phyloP scores from a whole-genome alignment of 1,140 invertebrate genomes.

The Drosophila sechellia region DNA sequence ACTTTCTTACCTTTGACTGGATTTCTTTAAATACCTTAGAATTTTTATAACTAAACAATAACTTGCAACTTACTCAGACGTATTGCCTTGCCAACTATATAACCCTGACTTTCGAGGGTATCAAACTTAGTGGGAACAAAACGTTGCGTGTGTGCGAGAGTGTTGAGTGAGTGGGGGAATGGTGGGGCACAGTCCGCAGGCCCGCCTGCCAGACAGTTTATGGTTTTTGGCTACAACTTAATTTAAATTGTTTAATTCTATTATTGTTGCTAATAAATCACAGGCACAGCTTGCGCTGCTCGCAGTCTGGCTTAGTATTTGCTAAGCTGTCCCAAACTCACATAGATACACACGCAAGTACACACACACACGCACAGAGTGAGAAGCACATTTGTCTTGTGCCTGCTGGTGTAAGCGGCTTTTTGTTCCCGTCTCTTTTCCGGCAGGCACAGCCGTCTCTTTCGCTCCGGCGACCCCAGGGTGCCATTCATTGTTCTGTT shows the following conservation, averaged over 20 bases:
- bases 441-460: not conserved
- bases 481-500: constrained; percentile 41
- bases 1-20: not conserved
- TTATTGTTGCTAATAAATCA: constrained; percentile 85
- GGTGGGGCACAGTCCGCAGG: not conserved
- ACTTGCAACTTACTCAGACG: not conserved
- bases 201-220: constrained; percentile 71
- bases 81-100: no score
- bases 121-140: constrained; percentile 25
- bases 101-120: not conserved
- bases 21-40: not conserved
- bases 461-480: constrained; percentile 26
- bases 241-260: constrained; percentile 85
- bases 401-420: constrained; percentile 67
- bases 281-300: constrained; percentile 76
- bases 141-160: constrained; percentile 24
- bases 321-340: constrained; percentile 58
- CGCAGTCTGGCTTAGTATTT: constrained; percentile 76
- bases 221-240: constrained; percentile 84
- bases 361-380: constrained; percentile 4
- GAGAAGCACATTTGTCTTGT: constrained; percentile 62
- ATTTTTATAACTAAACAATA: no score
- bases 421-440: constrained; percentile 19
- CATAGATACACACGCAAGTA: constrained; percentile 26
- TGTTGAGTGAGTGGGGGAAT: not conserved